Evolutionary conservation across 2,797 vertebrate genomes (phyloP).

Genomic region (Premnoplex brunnescens): DNA sequence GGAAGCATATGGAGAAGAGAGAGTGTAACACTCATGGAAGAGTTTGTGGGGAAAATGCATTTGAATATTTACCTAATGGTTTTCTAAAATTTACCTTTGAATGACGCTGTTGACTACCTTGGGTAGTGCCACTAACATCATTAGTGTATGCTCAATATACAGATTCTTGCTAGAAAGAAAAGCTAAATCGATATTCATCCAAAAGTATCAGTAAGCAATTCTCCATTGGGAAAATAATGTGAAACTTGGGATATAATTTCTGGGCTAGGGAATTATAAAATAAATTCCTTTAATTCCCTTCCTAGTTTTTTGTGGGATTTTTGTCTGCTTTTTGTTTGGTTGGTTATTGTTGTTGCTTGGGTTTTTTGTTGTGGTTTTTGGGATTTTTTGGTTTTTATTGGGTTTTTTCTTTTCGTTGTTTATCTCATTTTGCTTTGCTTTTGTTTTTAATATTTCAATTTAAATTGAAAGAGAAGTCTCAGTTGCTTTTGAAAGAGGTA

Average conservation of each 20-base stretch:
- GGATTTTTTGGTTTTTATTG: no score
- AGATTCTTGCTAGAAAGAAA: not conserved
- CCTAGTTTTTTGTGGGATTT: not conserved
- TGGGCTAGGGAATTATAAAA: not conserved
- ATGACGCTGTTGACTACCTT: conserved; percentile 25
- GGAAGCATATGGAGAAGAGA: not conserved
- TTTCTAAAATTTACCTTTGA: conserved; percentile 43
- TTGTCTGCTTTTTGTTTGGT: no score
- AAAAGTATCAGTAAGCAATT: not conserved
- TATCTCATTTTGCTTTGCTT: not conserved
- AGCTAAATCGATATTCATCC: not conserved
- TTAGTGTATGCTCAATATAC: not conserved
- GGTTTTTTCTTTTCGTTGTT: not conserved
- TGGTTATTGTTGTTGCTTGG: no score
- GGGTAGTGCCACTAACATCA: not conserved
- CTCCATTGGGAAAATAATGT: not conserved
- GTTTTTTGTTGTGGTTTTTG: not conserved
- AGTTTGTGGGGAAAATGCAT: not conserved
- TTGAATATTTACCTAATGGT: conserved; percentile 24
- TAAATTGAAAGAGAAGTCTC: not conserved
- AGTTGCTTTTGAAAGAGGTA: not conserved
- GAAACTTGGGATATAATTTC: not conserved
- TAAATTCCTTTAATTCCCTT: not conserved
- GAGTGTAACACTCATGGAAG: not conserved
- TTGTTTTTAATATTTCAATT: not conserved